Percentiles rank a stretch among this genome's conserved stretches.
phyloP scores from a whole-genome alignment of 1,140 invertebrate genomes.

The Solenopsis invicta region DNA sequence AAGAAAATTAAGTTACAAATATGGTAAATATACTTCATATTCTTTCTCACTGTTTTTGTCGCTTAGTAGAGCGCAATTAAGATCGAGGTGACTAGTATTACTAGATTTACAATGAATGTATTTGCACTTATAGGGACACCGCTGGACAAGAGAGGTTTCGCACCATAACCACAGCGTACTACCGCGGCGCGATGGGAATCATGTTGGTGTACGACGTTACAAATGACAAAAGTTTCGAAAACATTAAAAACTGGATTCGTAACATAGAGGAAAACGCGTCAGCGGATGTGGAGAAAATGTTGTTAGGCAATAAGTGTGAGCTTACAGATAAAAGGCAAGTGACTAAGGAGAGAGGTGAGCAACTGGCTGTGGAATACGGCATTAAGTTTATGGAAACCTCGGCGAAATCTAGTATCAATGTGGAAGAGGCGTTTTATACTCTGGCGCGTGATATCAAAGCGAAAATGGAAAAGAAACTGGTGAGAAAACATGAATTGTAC shows the following conservation, averaged over 20 bases:
- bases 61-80: background rate
- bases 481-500: conserved; percentile 85
- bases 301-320: conserved; percentile 98
- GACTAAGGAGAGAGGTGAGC: conserved; percentile 90
- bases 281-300: conserved; percentile 98
- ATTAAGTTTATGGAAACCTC: conserved; percentile 98
- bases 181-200: conserved; percentile 99
- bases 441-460: conserved; percentile 97
- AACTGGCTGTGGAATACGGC: conserved; percentile 95
- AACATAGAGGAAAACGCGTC: conserved; percentile 99
- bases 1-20: conserved; percentile 99
- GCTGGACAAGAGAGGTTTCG: conserved; percentile 98
- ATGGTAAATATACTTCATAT: conserved; percentile 90
- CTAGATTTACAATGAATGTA: background rate
- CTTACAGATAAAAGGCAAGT: conserved; percentile 96
- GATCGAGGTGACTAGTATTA: background rate
- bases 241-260: conserved; percentile 99
- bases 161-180: conserved; percentile 99
- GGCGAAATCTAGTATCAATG: conserved; percentile 96
- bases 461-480: conserved; percentile 98
- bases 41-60: background rate
- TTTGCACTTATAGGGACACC: conserved; percentile 92
- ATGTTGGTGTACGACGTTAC: conserved; percentile 99
- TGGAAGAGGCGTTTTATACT: conserved; percentile 97
- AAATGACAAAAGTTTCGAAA: conserved; percentile 99